Conservation (phyloP, 1,140 invertebrate species). For the Pseudomyrmex dendroicus region DNA sequence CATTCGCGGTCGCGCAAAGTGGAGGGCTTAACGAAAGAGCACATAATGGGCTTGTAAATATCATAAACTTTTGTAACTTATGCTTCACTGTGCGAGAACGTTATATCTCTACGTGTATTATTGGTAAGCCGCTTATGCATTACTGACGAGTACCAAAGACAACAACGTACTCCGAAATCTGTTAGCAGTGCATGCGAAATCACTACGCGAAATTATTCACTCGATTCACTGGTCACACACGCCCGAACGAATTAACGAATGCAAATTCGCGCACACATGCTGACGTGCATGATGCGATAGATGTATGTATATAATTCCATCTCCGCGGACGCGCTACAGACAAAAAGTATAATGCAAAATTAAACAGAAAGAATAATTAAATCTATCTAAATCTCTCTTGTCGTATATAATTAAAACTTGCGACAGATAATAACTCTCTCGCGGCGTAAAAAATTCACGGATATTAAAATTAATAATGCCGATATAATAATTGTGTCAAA, state of each 20-base stretch:
- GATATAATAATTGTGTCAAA: background rate
- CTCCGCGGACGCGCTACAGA: background rate
- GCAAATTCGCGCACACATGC: background rate
- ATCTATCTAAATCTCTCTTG: background rate
- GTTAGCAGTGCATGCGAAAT: slow-evolving; percentile 38
- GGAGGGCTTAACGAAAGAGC: background rate
- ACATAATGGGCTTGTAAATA: slow-evolving; percentile 2
- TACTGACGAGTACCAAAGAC: slow-evolving; percentile 48
- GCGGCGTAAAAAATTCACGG: background rate
- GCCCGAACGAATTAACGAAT: slow-evolving; percentile 16
- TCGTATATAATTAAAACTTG: slow-evolving; percentile 24
- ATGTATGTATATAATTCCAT: slow-evolving; percentile 30
- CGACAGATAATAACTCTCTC: slow-evolving; percentile 5
- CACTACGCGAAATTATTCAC: slow-evolving; percentile 36
- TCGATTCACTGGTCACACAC: slow-evolving; percentile 27
- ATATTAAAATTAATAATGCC: slow-evolving; percentile 4
- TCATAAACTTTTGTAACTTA: slow-evolving; percentile 14
- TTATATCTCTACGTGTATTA: slow-evolving; percentile 6
- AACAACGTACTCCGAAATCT: slow-evolving; percentile 23
- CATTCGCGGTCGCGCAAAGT: background rate
- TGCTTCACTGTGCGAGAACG: background rate
- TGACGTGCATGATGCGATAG: background rate
- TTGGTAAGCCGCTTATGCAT: slow-evolving; percentile 38
- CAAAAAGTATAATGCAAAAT: slow-evolving; percentile 27
- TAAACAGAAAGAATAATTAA: slow-evolving; percentile 44